phyloP scores from a whole-genome alignment of 1,140 invertebrate species.

The Drosophila erecta region DNA sequence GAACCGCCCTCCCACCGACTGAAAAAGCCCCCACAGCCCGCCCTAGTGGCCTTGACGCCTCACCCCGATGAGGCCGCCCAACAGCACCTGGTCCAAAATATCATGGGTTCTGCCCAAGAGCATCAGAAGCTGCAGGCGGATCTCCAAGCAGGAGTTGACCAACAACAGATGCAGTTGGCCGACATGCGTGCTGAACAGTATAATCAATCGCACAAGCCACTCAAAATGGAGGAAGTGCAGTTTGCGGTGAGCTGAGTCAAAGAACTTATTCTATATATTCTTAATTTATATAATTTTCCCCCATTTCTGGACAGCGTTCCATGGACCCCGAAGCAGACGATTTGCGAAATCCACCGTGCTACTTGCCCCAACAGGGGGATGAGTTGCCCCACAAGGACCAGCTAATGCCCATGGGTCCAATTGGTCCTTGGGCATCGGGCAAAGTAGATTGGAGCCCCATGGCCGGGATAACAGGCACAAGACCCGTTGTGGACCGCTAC shows the following conservation, averaged over 20 bases:
- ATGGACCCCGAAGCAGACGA: slow-evolving; percentile 72
- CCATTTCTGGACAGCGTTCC: slow-evolving; percentile 27
- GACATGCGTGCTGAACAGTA: slow-evolving; percentile 52
- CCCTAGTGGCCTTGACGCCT: slow-evolving; percentile 37
- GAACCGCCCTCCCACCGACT: slow-evolving; percentile 39
- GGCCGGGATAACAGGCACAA: slow-evolving; percentile 88
- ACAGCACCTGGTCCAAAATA: slow-evolving; percentile 32
- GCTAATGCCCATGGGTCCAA: slow-evolving; percentile 76
- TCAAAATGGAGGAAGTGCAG: slow-evolving; percentile 34
- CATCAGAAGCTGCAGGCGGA: slow-evolving; percentile 38
- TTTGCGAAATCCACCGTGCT: slow-evolving; percentile 83
- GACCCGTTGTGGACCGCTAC: slow-evolving; percentile 90
- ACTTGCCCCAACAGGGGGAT: slow-evolving; percentile 86
- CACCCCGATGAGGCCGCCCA: slow-evolving; percentile 38
- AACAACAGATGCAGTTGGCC: slow-evolving; percentile 56
- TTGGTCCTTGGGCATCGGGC: slow-evolving; percentile 89
- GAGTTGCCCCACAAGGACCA: slow-evolving; percentile 84
- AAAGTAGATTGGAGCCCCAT: slow-evolving; percentile 89
- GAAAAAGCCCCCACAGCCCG: slow-evolving; percentile 18
- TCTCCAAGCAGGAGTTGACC: slow-evolving; percentile 50
- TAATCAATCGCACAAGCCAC: slow-evolving; percentile 20
- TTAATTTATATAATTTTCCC: not conserved
- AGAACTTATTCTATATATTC: too few species aligned
- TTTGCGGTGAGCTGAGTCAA: slow-evolving; percentile 53
- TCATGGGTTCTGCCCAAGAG: slow-evolving; percentile 29